phyloP scores from a whole-genome alignment of 2,888 invertebrate genomes.

The Callosobruchus maculatus region DNA sequence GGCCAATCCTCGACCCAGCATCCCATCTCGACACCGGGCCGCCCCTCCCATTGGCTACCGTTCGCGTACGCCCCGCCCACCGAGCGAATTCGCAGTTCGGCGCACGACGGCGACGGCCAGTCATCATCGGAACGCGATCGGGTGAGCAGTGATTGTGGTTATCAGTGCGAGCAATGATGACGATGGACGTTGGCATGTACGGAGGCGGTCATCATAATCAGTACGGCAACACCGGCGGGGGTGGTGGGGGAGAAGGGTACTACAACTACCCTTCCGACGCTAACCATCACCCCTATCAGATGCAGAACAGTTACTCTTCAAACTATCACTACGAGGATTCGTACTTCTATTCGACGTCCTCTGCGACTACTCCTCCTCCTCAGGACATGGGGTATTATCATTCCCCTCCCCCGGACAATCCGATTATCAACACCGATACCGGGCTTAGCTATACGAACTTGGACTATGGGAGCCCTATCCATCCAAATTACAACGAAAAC shows the following conservation, averaged over 20 bases:
- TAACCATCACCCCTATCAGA: conserved; percentile 43
- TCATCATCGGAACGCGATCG: neutral
- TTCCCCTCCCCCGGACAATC: conserved; percentile 48
- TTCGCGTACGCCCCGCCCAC: conserved; percentile 35
- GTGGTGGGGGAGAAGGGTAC: conserved; percentile 42
- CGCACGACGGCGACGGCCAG: neutral
- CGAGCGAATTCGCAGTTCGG: neutral
- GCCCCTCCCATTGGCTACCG: conserved; percentile 39
- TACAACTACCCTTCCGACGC: conserved; percentile 39
- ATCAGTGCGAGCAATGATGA: conserved; percentile 58
- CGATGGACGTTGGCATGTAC: conserved; percentile 81
- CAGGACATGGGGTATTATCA: conserved; percentile 53
- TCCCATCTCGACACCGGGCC: conserved; percentile 40
- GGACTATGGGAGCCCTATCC: conserved; percentile 63
- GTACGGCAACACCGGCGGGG: conserved; percentile 45
- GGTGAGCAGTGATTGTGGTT: neutral
- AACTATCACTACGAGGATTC: conserved; percentile 45
- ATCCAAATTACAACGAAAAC: conserved; percentile 35
- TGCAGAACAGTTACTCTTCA: conserved; percentile 45
- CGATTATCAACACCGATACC: conserved; percentile 78
- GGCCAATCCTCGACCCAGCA: conserved; percentile 46
- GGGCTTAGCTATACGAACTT: conserved; percentile 88
- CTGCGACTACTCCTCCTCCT: conserved; percentile 44
- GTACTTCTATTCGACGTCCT: conserved; percentile 37
- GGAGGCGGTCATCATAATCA: conserved; percentile 49